phyloP scores from a whole-genome alignment of 2,888 invertebrate species.

The Rhopalosiphum nymphaeae region DNA sequence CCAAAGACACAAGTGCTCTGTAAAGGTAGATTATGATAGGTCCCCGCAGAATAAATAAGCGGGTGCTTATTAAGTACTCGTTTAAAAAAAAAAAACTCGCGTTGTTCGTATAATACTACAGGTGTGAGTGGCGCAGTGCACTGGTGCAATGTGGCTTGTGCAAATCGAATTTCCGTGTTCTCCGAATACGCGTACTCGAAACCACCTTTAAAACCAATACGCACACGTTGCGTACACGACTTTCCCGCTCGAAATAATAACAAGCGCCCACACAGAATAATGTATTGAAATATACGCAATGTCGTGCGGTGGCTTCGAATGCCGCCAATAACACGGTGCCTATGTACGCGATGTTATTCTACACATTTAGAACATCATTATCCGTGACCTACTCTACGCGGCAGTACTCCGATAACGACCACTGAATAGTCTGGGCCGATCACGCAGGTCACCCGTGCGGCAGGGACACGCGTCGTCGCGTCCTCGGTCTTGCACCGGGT shows the following conservation, averaged over 20 bases:
- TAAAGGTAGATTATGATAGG: too few species aligned
- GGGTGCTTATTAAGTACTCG: too few species aligned
- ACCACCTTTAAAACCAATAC: not conserved
- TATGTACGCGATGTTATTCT: not conserved
- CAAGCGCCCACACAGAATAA: not conserved
- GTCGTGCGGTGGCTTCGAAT: not conserved
- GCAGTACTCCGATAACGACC: slow-evolving; percentile 9
- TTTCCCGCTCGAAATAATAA: not conserved
- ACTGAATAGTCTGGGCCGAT: not conserved
- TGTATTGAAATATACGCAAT: not conserved
- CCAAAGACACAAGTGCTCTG: too few species aligned
- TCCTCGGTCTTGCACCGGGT: slow-evolving; percentile 58
- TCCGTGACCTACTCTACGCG: slow-evolving; percentile 49
- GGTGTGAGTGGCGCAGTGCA: not conserved
- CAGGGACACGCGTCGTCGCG: slow-evolving; percentile 57
- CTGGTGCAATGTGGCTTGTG: not conserved
- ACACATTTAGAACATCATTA: not conserved
- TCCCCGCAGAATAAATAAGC: too few species aligned
- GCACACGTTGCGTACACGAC: not conserved
- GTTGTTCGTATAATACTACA: not conserved
- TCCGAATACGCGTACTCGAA: not conserved
- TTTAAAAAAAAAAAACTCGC: too few species aligned
- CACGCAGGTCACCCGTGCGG: slow-evolving; percentile 56
- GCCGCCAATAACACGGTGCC: slow-evolving; percentile 14
- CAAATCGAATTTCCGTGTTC: not conserved